Evolutionary conservation across 2,888 invertebrate species (phyloP), one percentile per base, ranked within the genome.

Genomic region (Cataglyphis rosenhaueri): DNA sequence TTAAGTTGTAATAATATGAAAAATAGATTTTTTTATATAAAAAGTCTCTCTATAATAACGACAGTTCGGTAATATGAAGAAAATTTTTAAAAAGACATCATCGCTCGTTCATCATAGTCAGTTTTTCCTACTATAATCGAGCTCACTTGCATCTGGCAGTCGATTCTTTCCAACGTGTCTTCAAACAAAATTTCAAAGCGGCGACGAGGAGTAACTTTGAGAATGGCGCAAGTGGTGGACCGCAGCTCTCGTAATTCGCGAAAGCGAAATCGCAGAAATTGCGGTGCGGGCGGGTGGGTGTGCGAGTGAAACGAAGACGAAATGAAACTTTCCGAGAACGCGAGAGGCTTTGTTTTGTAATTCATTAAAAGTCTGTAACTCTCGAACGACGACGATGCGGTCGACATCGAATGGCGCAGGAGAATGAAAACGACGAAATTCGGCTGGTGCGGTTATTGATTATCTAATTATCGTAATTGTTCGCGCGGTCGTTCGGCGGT

Each of bases 391-490:
- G 48, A 48, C 9, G 38, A 15, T 38, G 79, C 8, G 25, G 52
- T 29, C 0, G 4, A 25, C n/a, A 21, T 3, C 29, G 21, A 52
- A 55, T 12, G 12, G 15, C 12, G 41, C 29, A 61, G 10, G 76
- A n/a, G 41, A 62, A 73, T n/a, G 10, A 66, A 76, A 66, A 52
- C 48, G 12, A 29, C 25, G 78, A 78, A 59, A 66, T 57, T 78
- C 55, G 44, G 8, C 65, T 10, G 21, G 15, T 70, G 78, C 59
- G 59, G 59, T 78, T 71, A 79, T 79, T 87, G 85, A 87, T 90
- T 88, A 84, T 75, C 86, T 88, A 88, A 91, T 91, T 91, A 90
- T 88, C 82, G 83, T 91, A 89, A 90, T 90, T 90, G 87, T 89
- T 86, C 82, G 86, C 55, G 68, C 84, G 85, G 87, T 83, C 55